A percentile compares a stretch with the other conserved stretches of the same genome.
Evolutionary conservation across 2,888 invertebrate genomes (phyloP).

Genomic region (Oeneis ivallda): DNA sequence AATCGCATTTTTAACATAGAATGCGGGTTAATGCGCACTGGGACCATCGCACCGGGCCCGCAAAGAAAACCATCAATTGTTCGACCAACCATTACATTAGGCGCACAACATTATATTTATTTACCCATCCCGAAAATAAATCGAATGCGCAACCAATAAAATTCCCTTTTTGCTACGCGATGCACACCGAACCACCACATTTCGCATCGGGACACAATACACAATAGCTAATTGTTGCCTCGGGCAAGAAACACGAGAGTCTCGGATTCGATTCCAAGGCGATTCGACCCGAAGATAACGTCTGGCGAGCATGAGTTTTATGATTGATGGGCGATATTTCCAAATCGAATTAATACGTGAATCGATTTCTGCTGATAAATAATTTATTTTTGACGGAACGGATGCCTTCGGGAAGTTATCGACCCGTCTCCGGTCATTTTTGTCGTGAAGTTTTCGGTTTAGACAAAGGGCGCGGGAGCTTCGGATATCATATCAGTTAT

Average conservation of each 20-base stretch:
- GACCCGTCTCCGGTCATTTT: conserved; percentile 19
- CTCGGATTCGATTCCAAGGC: conserved; percentile 36
- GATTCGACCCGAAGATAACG: conserved; percentile 56
- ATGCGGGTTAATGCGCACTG: conserved; percentile 23
- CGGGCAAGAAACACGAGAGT: conserved; percentile 39
- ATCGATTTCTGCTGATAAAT: conserved; percentile 63
- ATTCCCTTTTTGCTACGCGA: conserved; percentile 42
- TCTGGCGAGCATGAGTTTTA: conserved; percentile 59
- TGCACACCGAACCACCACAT: conserved; percentile 43
- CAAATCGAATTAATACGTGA: conserved; percentile 71
- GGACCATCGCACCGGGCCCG: not conserved
- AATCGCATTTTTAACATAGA: conserved; percentile 33
- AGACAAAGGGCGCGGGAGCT: conserved; percentile 38
- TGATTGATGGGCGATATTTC: conserved; percentile 74
- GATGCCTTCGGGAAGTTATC: not conserved
- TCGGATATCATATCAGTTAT: conserved; percentile 28
- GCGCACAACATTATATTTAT: conserved; percentile 24
- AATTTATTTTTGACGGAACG: conserved; percentile 63
- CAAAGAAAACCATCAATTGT: conserved; percentile 30
- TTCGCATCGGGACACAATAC: conserved; percentile 43
- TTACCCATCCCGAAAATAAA: conserved; percentile 33
- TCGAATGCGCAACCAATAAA: conserved; percentile 40
- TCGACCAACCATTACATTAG: conserved; percentile 15
- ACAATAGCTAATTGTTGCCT: conserved; percentile 48
- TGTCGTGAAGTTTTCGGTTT: conserved; percentile 38